Conservation (phyloP, 2,888 invertebrate genomes). For the Petrolisthes manimaculis region DNA sequence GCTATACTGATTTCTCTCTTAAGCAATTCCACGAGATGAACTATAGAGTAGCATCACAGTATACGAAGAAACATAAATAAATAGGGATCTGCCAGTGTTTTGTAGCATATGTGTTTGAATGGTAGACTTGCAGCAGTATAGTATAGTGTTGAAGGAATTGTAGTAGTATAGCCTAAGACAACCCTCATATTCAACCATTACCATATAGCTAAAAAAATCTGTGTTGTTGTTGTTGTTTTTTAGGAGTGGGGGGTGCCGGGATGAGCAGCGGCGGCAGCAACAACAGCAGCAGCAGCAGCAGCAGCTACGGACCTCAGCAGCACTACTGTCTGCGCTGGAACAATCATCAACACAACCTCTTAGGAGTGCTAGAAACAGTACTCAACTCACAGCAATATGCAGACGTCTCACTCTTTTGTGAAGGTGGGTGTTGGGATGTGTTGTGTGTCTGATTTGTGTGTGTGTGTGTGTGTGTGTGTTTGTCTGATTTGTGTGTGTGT, state of each 20-base stretch:
- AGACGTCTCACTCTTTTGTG: slow-evolving; percentile 93
- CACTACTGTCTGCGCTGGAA: slow-evolving; percentile 97
- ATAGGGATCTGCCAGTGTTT: too few relatives aligned
- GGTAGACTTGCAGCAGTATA: too few relatives aligned
- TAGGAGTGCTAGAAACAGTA: slow-evolving; percentile 92
- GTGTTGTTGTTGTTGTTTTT: background rate
- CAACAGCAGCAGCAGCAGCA: slow-evolving; percentile 24
- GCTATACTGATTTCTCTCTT: too few relatives aligned
- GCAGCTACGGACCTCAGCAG: slow-evolving; percentile 72
- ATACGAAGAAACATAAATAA: too few relatives aligned
- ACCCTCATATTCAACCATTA: background rate
- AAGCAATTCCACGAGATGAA: too few relatives aligned
- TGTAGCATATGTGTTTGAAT: too few relatives aligned
- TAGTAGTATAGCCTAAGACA: background rate
- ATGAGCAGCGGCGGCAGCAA: slow-evolving; percentile 43
- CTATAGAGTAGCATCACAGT: too few relatives aligned
- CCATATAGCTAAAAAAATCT: background rate
- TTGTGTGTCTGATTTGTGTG: too few relatives aligned
- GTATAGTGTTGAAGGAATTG: too few relatives aligned
- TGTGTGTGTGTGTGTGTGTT: too few relatives aligned
- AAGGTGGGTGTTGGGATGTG: slow-evolving; percentile 73
- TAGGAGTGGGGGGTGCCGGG: slow-evolving; percentile 60
- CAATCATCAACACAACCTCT: slow-evolving; percentile 94
- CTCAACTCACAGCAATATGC: slow-evolving; percentile 93
- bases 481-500: too few relatives aligned